phyloP scores from a whole-genome alignment of 1,140 invertebrate genomes.

The Leptinotarsa defecta region DNA sequence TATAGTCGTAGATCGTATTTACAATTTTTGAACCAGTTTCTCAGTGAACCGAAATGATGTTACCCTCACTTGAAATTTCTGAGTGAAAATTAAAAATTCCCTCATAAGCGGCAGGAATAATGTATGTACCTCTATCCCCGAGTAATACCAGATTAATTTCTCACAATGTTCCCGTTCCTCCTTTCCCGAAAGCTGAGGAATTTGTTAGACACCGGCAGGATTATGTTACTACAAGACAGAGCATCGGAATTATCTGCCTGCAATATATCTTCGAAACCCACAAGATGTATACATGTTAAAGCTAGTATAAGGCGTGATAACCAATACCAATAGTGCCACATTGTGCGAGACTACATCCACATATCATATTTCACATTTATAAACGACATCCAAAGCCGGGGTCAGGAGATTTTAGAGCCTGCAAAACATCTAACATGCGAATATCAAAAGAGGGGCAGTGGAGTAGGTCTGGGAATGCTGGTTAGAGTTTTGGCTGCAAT shows the following conservation, averaged over 20 bases:
- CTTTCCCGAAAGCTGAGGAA: constrained; percentile 1
- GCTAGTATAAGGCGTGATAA: constrained; percentile 3
- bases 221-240: neutral
- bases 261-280: neutral
- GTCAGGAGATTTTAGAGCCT: neutral
- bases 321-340: neutral
- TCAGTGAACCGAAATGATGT: no score
- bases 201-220: neutral
- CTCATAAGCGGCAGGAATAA: no score
- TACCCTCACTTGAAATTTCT: no score
- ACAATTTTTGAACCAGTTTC: no score
- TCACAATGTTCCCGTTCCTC: neutral
- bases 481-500: no score
- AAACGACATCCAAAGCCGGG: neutral
- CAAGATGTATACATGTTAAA: neutral
- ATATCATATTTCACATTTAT: neutral
- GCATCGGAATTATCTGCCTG: neutral
- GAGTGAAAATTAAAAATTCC: no score
- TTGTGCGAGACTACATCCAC: neutral
- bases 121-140: no score
- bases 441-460: no score
- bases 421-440: neutral
- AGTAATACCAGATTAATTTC: neutral
- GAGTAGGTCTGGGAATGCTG: no score
- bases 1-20: no score